phyloP scores from a whole-genome alignment of 2,888 invertebrate species.

The Nephrotoma appendiculata region DNA sequence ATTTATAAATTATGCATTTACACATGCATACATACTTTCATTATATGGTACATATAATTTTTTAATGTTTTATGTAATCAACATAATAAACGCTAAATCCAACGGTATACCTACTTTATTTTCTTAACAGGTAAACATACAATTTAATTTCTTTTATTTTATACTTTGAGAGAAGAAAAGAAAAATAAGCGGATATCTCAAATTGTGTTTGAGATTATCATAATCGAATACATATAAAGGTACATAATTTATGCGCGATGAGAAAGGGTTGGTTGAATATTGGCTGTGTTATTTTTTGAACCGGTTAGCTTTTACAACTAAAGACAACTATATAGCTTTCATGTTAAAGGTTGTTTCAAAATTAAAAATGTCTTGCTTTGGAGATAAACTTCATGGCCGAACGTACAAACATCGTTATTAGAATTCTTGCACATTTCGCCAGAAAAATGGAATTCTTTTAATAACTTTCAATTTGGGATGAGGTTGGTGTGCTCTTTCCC shows the following conservation, averaged over 20 bases:
- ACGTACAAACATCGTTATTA: too few species aligned
- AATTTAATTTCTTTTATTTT: background rate
- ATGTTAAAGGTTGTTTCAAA: background rate
- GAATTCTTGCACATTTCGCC: too few species aligned
- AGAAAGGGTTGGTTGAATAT: background rate
- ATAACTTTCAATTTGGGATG: background rate
- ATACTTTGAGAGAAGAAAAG: background rate
- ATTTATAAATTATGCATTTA: background rate
- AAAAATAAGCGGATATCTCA: background rate
- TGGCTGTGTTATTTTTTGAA: background rate
- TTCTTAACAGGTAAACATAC: background rate
- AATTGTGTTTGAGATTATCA: background rate
- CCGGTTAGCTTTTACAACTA: background rate
- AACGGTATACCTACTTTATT: background rate
- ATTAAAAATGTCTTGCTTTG: too few species aligned
- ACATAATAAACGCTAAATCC: background rate
- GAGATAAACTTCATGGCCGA: too few species aligned
- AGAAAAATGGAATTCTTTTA: background rate
- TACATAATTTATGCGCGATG: background rate
- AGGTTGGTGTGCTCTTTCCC: background rate
- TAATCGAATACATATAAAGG: background rate
- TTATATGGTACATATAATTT: background rate
- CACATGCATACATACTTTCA: background rate
- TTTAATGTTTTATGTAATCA: background rate
- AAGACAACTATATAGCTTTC: background rate